phyloP scores from a whole-genome alignment of 2,888 invertebrate species.

The Caenorhabditis doughertyi region DNA sequence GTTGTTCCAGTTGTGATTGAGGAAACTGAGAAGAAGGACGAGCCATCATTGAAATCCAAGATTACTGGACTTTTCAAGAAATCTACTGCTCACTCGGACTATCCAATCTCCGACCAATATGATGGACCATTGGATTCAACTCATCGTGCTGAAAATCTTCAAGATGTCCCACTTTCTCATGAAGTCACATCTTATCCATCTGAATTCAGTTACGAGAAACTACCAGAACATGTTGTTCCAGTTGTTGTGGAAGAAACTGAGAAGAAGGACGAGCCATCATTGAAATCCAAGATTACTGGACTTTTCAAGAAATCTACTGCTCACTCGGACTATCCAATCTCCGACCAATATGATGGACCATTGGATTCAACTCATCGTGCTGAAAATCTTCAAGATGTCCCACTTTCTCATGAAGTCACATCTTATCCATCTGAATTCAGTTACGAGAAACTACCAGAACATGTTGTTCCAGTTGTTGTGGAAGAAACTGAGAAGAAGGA shows the following conservation, averaged over 20 bases:
- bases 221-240: constrained; percentile 19
- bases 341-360: constrained; percentile 65
- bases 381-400: constrained; percentile 57
- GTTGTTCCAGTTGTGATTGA: constrained; percentile 14
- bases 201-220: constrained; percentile 32
- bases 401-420: constrained; percentile 58
- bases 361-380: constrained; percentile 62
- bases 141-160: constrained; percentile 29
- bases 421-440: constrained; percentile 46
- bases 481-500: constrained; percentile 46
- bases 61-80: constrained; percentile 55
- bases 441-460: constrained; percentile 52
- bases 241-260: constrained; percentile 30
- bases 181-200: constrained; percentile 64
- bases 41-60: constrained; percentile 34
- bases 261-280: constrained; percentile 37
- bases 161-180: constrained; percentile 63
- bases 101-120: constrained; percentile 41
- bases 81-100: constrained; percentile 36
- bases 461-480: constrained; percentile 20
- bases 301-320: constrained; percentile 59
- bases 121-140: constrained; percentile 47
- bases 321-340: constrained; percentile 68
- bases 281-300: constrained; percentile 48
- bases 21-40: constrained; percentile 48